These are phyloP conservation scores for Mustela lutreola DNA, from an alignment of 2,113 vertebrate genomes.

Conservation along the genomic window DNA sequence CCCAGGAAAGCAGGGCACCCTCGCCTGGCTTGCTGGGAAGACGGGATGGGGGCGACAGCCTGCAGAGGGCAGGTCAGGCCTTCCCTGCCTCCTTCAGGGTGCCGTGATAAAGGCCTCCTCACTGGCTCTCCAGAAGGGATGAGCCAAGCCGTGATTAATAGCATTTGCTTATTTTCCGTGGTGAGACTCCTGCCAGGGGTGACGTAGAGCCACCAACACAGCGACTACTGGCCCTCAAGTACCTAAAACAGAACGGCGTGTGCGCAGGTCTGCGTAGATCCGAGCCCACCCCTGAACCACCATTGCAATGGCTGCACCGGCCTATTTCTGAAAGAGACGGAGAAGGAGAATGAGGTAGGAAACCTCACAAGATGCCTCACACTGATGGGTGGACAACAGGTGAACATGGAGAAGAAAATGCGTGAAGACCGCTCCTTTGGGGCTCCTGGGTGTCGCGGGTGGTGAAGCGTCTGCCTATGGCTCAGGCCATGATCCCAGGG, in stretches of 20 bases:
- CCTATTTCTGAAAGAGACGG: background rate
- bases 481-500: no score
- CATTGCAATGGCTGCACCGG: no score
- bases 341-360: constrained; percentile 65
- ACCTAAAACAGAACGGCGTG: background rate
- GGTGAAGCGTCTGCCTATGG: no score
- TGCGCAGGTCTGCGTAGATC: background rate
- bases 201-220: background rate
- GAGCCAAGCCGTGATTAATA: accelerated
- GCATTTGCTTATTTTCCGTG: background rate
- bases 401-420: constrained; percentile 62
- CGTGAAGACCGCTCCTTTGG: constrained; percentile 34
- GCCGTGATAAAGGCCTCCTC: background rate
- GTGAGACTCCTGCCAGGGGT: background rate
- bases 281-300: no score
- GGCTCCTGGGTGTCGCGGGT: no score
- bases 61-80: background rate
- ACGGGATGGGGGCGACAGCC: accelerated
- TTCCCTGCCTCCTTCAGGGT: accelerated
- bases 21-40: background rate
- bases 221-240: background rate
- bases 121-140: background rate
- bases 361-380: constrained; percentile 70
- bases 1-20: background rate
- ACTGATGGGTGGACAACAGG: constrained; percentile 42